A percentile compares a stretch with the other conserved stretches of the same genome.
Conservation (phyloP, 2,888 invertebrate genomes). For the Apotomis betuletana region DNA sequence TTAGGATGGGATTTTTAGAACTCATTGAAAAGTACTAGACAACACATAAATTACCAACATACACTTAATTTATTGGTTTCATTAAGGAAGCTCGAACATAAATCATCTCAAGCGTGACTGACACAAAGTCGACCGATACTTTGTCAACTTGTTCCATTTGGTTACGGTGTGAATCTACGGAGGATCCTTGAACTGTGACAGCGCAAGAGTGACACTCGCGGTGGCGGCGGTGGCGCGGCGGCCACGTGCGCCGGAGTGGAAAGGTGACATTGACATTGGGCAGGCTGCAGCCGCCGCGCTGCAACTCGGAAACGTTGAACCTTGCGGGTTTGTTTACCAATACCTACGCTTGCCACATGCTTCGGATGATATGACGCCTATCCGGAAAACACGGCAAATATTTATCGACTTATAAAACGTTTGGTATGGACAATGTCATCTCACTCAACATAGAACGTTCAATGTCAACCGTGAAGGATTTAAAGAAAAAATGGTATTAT, state of each 20-base stretch:
- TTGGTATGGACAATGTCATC: slow-evolving; percentile 16
- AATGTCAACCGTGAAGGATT: not conserved
- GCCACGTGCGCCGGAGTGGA: slow-evolving; percentile 51
- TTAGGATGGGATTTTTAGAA: not conserved
- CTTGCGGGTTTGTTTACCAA: slow-evolving; percentile 63
- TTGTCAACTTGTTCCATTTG: slow-evolving; percentile 22
- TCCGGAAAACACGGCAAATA: slow-evolving; percentile 19
- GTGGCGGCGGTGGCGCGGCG: slow-evolving; percentile 18
- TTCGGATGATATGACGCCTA: not conserved
- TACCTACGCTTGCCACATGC: slow-evolving; percentile 40
- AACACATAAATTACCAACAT: too few relatives aligned
- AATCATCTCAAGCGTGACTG: slow-evolving; percentile 27
- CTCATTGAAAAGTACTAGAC: too few relatives aligned
- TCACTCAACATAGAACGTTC: not conserved
- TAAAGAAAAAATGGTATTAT: not conserved
- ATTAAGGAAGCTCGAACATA: slow-evolving; percentile 26
- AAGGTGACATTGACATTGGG: slow-evolving; percentile 80
- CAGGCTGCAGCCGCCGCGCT: slow-evolving; percentile 50
- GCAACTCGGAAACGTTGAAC: slow-evolving; percentile 63
- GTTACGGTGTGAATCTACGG: slow-evolving; percentile 20
- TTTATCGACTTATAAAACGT: slow-evolving; percentile 17
- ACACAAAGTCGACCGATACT: slow-evolving; percentile 8
- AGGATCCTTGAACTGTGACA: slow-evolving; percentile 32
- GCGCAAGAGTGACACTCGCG: slow-evolving; percentile 14
- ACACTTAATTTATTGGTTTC: not conserved